Evolutionary conservation across 53 echinoderm and acorn worm species (phyloP).

Genomic region (Luidia sarsii): DNA sequence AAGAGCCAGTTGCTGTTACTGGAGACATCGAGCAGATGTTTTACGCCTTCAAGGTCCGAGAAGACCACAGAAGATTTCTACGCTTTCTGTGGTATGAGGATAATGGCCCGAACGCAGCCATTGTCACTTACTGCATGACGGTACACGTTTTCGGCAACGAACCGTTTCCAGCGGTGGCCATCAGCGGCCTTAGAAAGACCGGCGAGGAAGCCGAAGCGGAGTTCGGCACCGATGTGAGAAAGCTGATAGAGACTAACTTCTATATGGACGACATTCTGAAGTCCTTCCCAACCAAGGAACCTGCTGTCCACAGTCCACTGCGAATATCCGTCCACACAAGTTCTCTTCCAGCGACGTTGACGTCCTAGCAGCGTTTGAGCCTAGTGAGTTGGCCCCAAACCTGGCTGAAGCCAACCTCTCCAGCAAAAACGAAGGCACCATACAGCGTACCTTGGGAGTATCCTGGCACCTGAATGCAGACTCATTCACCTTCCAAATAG

Average conservation of each 20-base stretch:
- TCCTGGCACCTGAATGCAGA: slow-evolving; percentile 26
- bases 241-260: slow-evolving; percentile 10
- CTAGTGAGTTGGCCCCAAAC: slow-evolving; percentile 26
- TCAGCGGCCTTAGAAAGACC: slow-evolving; percentile 2
- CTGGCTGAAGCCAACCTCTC: slow-evolving; percentile 56
- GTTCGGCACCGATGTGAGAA: slow-evolving; percentile 21
- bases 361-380: slow-evolving; percentile 33
- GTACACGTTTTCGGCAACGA: slow-evolving; percentile 5
- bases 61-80: slow-evolving; percentile 12
- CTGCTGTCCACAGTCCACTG: slow-evolving; percentile 5
- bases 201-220: neutral
- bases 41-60: slow-evolving; percentile 14
- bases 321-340: slow-evolving; percentile 31
- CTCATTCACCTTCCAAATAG: slow-evolving; percentile 31
- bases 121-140: slow-evolving; percentile 12
- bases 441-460: slow-evolving; percentile 36
- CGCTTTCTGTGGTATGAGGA: slow-evolving; percentile 22
- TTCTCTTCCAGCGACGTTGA: slow-evolving; percentile 21
- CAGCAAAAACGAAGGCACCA: slow-evolving; percentile 42
- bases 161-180: slow-evolving; percentile 8
- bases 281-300: neutral
- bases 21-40: slow-evolving; percentile 15
- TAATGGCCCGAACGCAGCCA: neutral
- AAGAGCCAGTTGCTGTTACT: neutral
- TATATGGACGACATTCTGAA: slow-evolving; percentile 2